Conservation (phyloP, 2,113 vertebrate genomes). For the Onychostruthus taczanowskii region DNA sequence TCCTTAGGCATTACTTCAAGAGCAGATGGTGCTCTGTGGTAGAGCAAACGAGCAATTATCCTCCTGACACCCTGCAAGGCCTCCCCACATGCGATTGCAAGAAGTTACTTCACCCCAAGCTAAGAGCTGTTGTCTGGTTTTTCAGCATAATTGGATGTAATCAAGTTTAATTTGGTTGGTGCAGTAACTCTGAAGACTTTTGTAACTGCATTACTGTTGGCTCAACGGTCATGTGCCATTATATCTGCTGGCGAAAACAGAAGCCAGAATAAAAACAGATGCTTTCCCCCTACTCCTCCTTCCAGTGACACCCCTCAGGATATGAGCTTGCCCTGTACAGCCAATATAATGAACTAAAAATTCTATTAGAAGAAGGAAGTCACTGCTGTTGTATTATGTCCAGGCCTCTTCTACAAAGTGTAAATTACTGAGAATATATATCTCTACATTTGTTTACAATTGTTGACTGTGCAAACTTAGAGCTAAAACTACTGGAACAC, state of each 20-base stretch:
- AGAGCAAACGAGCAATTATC: constrained; percentile 61
- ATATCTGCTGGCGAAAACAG: constrained; percentile 73
- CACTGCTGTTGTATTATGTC: not conserved
- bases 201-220: constrained; percentile 76
- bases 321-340: constrained; percentile 31
- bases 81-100: constrained; percentile 48
- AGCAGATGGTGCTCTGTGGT: constrained; percentile 67
- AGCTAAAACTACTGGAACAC: not conserved
- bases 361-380: constrained; percentile 65
- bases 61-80: constrained; percentile 66
- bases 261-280: constrained; percentile 78
- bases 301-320: constrained; percentile 58
- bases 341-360: constrained; percentile 59
- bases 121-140: constrained; percentile 77
- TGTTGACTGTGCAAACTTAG: not conserved
- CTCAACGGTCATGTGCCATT: constrained; percentile 77
- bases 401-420: constrained; percentile 7
- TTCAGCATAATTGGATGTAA: constrained; percentile 79
- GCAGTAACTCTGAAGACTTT: constrained; percentile 76
- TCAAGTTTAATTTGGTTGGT: constrained; percentile 76
- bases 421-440: not conserved
- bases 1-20: constrained; percentile 40
- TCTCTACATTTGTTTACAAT: not conserved
- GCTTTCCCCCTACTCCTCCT: constrained; percentile 14
- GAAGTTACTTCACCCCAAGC: constrained; percentile 72